Percentiles rank a stretch among this genome's conserved stretches.
phyloP scores from a whole-genome alignment of 2,113 vertebrate genomes.

The Garra rufa region DNA sequence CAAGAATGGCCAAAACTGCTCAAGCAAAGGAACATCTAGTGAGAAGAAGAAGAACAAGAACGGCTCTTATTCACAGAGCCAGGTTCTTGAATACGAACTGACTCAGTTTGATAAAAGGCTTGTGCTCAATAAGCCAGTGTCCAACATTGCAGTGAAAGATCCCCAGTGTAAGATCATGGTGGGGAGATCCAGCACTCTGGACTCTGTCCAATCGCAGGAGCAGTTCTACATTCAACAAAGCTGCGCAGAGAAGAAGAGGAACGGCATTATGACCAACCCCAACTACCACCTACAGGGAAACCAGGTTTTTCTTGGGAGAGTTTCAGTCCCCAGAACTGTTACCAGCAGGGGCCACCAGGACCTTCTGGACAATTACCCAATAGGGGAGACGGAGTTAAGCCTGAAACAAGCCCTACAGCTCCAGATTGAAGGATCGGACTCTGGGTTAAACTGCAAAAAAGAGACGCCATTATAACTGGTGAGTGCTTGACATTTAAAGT shows the following conservation, averaged over 20 bases:
- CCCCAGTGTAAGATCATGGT: slow-evolving; percentile 86
- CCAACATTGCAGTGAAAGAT: slow-evolving; percentile 77
- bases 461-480: slow-evolving; percentile 96
- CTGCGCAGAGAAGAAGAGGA: slow-evolving; percentile 90
- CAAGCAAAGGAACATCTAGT: slow-evolving; percentile 81
- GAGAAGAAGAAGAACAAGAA: slow-evolving; percentile 88
- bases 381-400: slow-evolving; percentile 91
- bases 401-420: slow-evolving; percentile 99
- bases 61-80: slow-evolving; percentile 81
- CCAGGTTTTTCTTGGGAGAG: slow-evolving; percentile 92
- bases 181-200: slow-evolving; percentile 78
- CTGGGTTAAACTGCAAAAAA: slow-evolving; percentile 97
- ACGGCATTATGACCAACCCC: slow-evolving; percentile 98
- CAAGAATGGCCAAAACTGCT: slow-evolving; percentile 82
- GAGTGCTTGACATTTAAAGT: slow-evolving; percentile 40
- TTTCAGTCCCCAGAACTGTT: slow-evolving; percentile 88
- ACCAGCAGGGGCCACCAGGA: slow-evolving; percentile 90
- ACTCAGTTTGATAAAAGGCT: slow-evolving; percentile 92
- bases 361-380: slow-evolving; percentile 89
- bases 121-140: slow-evolving; percentile 83
- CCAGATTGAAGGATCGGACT: slow-evolving; percentile 92
- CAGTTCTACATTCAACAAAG: slow-evolving; percentile 91
- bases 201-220: slow-evolving; percentile 83
- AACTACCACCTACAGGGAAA: slow-evolving; percentile 96
- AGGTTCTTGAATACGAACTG: slow-evolving; percentile 97